These are phyloP conservation scores for Microdon myrmicae DNA, from an alignment of 2,888 invertebrate species.

Conservation along the genomic window DNA sequence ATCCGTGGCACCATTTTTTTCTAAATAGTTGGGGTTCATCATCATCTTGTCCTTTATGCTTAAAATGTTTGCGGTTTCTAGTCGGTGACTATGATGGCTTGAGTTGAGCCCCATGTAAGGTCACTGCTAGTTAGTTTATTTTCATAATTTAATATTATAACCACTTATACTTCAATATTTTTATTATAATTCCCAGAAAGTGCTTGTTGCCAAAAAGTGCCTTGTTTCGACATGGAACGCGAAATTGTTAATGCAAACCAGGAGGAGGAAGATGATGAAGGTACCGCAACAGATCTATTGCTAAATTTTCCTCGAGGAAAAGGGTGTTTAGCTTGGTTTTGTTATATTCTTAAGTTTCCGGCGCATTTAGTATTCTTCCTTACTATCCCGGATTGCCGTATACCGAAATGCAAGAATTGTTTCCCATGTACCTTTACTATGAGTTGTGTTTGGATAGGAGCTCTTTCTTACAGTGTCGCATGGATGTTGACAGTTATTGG, in stretches of 20 bases:
- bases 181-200: conserved; percentile 8
- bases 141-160: not conserved
- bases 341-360: conserved; percentile 77
- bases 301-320: conserved; percentile 66
- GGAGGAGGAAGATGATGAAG: conserved; percentile 4
- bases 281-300: not conserved
- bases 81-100: too few relatives aligned
- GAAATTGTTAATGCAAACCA: conserved; percentile 5
- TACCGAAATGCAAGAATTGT: conserved; percentile 67
- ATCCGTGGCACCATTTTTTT: too few relatives aligned
- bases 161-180: not conserved
- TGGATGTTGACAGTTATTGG: conserved; percentile 87
- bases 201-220: conserved; percentile 8
- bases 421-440: conserved; percentile 79
- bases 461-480: conserved; percentile 83
- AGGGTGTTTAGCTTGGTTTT: conserved; percentile 71
- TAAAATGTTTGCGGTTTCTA: too few relatives aligned
- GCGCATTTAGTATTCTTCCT: conserved; percentile 76
- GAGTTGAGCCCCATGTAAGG: too few relatives aligned
- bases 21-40: too few relatives aligned
- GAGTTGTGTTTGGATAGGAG: conserved; percentile 76
- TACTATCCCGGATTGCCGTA: conserved; percentile 82
- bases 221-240: conserved; percentile 19
- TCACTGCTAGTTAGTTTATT: not conserved
- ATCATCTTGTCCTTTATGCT: too few relatives aligned